A percentile compares a stretch with the other conserved stretches of the same genome.
Evolutionary conservation across 2,797 vertebrate genomes (phyloP).

Genomic region (Brachyrhaphis roseni): DNA sequence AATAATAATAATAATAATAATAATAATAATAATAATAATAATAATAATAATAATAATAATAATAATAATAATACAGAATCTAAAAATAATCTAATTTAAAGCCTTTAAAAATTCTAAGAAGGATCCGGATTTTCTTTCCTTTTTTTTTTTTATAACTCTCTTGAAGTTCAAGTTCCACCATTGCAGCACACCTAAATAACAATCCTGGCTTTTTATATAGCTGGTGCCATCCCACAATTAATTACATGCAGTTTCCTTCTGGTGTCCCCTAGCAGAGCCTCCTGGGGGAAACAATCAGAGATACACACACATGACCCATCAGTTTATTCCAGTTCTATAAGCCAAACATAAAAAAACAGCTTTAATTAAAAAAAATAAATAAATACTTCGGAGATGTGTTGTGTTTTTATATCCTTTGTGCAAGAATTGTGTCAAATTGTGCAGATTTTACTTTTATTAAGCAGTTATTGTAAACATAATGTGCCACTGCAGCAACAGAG

Average conservation of each 20-base stretch:
- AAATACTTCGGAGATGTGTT: neutral
- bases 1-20: neutral
- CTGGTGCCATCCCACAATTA: neutral
- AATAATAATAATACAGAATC: neutral
- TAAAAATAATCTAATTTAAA: neutral
- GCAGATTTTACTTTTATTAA: neutral
- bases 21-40: neutral
- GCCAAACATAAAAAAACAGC: neutral
- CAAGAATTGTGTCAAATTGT: neutral
- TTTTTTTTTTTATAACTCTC: neutral
- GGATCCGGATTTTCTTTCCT: neutral
- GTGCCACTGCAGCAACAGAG: neutral
- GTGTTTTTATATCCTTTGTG: neutral
- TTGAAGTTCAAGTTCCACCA: neutral
- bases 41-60: neutral
- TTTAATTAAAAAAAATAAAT: neutral
- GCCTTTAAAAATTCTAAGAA: neutral
- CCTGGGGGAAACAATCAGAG: neutral
- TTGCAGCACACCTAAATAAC: neutral
- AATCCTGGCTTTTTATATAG: neutral
- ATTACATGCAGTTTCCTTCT: neutral
- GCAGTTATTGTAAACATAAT: neutral
- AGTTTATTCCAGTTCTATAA: neutral
- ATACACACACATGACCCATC: too few species aligned
- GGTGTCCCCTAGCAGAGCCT: neutral